phyloP scores from a whole-genome alignment of 2,797 vertebrate species.

The Betta splendens region DNA sequence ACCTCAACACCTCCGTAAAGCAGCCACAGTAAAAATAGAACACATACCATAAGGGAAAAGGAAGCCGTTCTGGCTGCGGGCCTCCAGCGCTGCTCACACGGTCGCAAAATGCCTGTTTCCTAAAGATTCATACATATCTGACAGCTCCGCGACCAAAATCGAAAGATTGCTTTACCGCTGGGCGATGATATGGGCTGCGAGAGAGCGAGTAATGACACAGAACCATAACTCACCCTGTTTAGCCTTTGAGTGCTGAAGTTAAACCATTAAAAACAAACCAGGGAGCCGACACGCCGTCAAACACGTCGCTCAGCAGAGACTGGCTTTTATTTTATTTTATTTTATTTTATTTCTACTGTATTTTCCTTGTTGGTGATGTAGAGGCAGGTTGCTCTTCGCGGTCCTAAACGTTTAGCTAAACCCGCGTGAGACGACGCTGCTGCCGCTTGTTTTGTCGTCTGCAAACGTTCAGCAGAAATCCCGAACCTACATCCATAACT shows the following conservation, averaged over 20 bases:
- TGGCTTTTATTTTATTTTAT: no score
- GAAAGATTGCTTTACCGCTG: constrained; percentile 7
- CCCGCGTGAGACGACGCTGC: no score
- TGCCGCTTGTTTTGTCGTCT: no score
- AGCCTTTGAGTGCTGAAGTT: neutral
- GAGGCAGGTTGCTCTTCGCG: no score
- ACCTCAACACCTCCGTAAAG: constrained; percentile 62
- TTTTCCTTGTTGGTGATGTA: no score
- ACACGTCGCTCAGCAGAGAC: no score
- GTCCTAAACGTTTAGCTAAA: no score
- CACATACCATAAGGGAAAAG: constrained; percentile 36
- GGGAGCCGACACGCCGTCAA: no score
- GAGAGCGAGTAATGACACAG: neutral
- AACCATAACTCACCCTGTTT: no score
- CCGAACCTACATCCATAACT: neutral
- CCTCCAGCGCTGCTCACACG: constrained; percentile 29
- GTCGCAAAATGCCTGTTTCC: constrained; percentile 52
- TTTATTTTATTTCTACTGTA: no score
- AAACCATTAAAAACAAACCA: neutral
- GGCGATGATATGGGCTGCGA: neutral
- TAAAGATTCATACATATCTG: constrained; percentile 35
- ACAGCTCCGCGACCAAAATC: constrained; percentile 13
- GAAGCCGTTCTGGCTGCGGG: constrained; percentile 50
- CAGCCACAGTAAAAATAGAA: constrained; percentile 57
- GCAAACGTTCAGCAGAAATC: no score